phyloP scores from a whole-genome alignment of 2,888 invertebrate species.

The Xanthia togata region DNA sequence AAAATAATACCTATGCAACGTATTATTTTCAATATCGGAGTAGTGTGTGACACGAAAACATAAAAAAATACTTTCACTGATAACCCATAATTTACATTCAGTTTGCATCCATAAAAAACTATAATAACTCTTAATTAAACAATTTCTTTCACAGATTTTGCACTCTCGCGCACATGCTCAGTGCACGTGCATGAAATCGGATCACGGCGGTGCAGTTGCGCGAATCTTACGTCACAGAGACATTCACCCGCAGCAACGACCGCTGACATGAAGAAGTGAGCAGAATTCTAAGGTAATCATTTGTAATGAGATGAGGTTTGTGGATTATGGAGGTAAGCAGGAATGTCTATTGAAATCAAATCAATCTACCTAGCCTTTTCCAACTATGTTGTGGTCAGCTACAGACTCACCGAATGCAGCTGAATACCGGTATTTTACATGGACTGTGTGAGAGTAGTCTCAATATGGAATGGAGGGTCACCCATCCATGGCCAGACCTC shows the following conservation, averaged over 20 bases:
- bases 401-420: neutral
- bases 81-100: neutral
- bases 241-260: slow-evolving; percentile 67
- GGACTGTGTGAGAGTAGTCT: too few species aligned
- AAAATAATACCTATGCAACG: neutral
- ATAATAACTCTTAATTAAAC: neutral
- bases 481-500: neutral
- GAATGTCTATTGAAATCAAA: neutral
- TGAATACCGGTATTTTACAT: neutral
- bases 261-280: slow-evolving; percentile 35
- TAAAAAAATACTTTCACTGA: neutral
- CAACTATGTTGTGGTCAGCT: neutral
- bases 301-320: neutral
- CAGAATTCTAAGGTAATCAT: slow-evolving; percentile 1
- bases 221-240: slow-evolving; percentile 74
- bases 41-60: neutral
- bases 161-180: slow-evolving; percentile 26
- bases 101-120: neutral
- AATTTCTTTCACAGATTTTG: slow-evolving; percentile 40
- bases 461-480: neutral
- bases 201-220: slow-evolving; percentile 68
- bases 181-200: slow-evolving; percentile 59
- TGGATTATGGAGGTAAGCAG: neutral
- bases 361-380: neutral
- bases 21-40: neutral